A percentile compares a stretch with the other conserved stretches of the same genome.
Conservation (phyloP, 2,888 invertebrate genomes). For the Lucinisca nassula region DNA sequence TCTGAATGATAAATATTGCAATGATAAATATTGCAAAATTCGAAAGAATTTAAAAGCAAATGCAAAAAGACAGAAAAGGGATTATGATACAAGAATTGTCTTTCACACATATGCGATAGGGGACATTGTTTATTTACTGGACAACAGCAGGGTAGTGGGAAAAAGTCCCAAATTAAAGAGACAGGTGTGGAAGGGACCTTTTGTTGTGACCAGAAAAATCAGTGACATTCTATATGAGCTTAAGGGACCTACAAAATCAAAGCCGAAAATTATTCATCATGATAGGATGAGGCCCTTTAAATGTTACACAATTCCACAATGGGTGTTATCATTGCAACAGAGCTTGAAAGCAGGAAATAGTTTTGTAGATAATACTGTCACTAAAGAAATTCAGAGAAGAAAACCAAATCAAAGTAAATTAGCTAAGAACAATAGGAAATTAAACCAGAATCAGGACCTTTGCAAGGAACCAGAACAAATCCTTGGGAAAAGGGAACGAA, state of each 20-base stretch:
- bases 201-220: background rate
- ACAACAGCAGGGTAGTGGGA: too few species aligned
- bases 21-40: background rate
- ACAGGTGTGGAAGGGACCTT: background rate
- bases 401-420: background rate
- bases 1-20: background rate
- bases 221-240: background rate
- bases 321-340: background rate
- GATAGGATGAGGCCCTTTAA: background rate
- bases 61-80: conserved; percentile 1
- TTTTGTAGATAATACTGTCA: background rate
- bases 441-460: background rate
- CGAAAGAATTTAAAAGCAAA: background rate
- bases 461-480: background rate
- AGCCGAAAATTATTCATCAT: background rate
- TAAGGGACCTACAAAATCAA: background rate
- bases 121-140: background rate
- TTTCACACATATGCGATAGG: background rate
- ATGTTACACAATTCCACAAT: background rate
- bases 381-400: background rate
- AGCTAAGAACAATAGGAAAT: background rate
- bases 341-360: background rate
- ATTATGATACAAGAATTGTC: background rate
- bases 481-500: background rate
- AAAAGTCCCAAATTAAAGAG: background rate